Conservation (phyloP, 2,797 vertebrate genomes). For the Eulemur mongoz region DNA sequence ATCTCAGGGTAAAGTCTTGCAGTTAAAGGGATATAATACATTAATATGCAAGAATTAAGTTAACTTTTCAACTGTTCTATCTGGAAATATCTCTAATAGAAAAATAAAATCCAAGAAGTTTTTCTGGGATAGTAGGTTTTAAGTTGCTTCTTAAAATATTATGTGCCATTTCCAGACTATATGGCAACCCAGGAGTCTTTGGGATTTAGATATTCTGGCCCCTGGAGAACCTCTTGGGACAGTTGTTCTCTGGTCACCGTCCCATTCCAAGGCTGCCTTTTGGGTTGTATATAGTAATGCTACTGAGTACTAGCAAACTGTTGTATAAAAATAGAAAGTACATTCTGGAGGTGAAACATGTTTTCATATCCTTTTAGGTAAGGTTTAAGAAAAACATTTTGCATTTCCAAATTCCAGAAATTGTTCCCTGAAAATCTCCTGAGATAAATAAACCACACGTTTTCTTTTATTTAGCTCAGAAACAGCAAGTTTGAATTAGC, state of each 20-base stretch:
- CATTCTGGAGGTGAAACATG: neutral
- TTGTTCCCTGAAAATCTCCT: neutral
- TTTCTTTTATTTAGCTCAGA: constrained; percentile 3
- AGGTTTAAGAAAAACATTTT: neutral
- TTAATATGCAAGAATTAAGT: neutral
- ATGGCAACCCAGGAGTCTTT: neutral
- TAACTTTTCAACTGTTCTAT: neutral
- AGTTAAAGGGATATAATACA: neutral
- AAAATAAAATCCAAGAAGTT: neutral
- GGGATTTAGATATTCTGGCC: neutral
- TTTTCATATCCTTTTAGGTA: neutral
- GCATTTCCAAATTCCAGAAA: constrained; percentile 18
- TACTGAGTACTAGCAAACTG: neutral
- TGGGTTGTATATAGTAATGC: neutral
- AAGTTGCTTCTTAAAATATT: constrained; percentile 15
- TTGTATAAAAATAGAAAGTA: constrained; percentile 24
- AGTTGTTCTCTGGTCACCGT: neutral
- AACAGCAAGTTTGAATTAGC: neutral
- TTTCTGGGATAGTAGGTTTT: constrained; percentile 22
- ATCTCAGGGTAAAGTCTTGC: neutral
- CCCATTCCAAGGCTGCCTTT: neutral
- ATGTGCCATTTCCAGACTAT: neutral
- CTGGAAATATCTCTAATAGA: neutral
- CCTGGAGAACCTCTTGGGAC: neutral
- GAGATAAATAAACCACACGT: neutral